Percentiles rank a stretch among this genome's conserved stretches.
phyloP scores from a whole-genome alignment of 2,113 vertebrate species.

The Psophia crepitans region DNA sequence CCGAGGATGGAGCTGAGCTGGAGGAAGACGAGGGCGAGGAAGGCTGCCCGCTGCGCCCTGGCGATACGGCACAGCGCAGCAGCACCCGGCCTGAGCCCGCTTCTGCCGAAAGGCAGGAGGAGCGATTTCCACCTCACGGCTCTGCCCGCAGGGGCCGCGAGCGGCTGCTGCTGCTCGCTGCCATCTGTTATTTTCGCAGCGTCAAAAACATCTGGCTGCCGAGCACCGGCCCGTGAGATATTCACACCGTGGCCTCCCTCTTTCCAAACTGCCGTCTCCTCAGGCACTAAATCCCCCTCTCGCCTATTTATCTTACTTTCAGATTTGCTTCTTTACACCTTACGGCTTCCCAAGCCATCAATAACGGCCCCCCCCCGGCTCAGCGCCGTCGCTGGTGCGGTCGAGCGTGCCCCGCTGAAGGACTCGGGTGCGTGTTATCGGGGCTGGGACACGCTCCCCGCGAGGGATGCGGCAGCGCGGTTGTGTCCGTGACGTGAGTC shows the following conservation, averaged over 20 bases:
- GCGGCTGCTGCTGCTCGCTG: not conserved
- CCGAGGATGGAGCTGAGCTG: not conserved
- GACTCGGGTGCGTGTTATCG: accelerated
- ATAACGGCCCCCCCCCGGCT: not conserved
- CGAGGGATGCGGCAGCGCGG: not conserved
- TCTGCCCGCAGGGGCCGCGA: not conserved
- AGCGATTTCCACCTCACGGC: accelerated
- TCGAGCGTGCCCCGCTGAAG: accelerated
- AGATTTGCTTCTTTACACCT: not conserved
- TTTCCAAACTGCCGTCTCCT: not conserved
- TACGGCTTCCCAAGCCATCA: not conserved
- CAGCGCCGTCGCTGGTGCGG: accelerated
- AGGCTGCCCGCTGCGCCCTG: not conserved
- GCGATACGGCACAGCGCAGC: not conserved
- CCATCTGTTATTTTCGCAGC: not conserved
- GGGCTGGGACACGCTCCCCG: accelerated
- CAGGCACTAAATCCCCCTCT: not conserved
- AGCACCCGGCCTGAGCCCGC: not conserved
- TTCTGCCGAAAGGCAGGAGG: not conserved
- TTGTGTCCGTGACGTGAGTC: accelerated
- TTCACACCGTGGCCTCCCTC: not conserved
- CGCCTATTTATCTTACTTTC: not conserved
- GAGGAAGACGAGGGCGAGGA: not conserved
- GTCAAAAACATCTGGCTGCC: not conserved
- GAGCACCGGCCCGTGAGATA: not conserved